These are phyloP conservation scores for Xestia sexstrigata DNA, from an alignment of 2,888 invertebrate species.

Conservation along the genomic window DNA sequence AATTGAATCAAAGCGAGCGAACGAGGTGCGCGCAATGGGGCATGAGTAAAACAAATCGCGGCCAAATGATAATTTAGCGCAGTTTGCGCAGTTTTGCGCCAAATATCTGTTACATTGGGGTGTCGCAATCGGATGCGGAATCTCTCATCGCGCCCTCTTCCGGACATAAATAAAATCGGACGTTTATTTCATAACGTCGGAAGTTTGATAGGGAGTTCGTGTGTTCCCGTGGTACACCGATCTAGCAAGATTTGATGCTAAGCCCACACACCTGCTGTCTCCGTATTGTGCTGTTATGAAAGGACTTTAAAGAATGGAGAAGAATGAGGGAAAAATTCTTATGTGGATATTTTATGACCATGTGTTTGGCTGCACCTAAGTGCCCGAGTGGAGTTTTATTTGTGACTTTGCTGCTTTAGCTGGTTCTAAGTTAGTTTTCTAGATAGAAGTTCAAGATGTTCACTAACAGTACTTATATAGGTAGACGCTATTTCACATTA, in stretches of 20 bases:
- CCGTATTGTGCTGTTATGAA: slow-evolving; percentile 35
- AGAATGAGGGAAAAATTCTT: slow-evolving; percentile 23
- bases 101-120: slow-evolving; percentile 85
- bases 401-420: background rate
- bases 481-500: background rate
- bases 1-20: slow-evolving; percentile 71
- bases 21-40: slow-evolving; percentile 75
- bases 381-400: slow-evolving; percentile 4
- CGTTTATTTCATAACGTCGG: slow-evolving; percentile 87
- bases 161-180: slow-evolving; percentile 86
- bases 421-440: background rate
- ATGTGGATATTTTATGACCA: slow-evolving; percentile 30
- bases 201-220: slow-evolving; percentile 84
- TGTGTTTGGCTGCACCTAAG: slow-evolving; percentile 17
- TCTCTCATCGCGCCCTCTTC: slow-evolving; percentile 84
- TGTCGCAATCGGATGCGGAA: slow-evolving; percentile 82
- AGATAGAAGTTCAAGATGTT: background rate
- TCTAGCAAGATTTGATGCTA: slow-evolving; percentile 58
- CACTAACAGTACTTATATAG: background rate
- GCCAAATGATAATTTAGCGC: slow-evolving; percentile 83
- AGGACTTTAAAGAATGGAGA: slow-evolving; percentile 27
- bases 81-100: slow-evolving; percentile 72
- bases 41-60: slow-evolving; percentile 82
- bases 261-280: slow-evolving; percentile 55
- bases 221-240: slow-evolving; percentile 70